A percentile compares a stretch with the other conserved stretches of the same genome.
These are phyloP conservation scores for Cyclophora punctaria DNA, from an alignment of 2,888 invertebrate genomes.

Conservation along the genomic window DNA sequence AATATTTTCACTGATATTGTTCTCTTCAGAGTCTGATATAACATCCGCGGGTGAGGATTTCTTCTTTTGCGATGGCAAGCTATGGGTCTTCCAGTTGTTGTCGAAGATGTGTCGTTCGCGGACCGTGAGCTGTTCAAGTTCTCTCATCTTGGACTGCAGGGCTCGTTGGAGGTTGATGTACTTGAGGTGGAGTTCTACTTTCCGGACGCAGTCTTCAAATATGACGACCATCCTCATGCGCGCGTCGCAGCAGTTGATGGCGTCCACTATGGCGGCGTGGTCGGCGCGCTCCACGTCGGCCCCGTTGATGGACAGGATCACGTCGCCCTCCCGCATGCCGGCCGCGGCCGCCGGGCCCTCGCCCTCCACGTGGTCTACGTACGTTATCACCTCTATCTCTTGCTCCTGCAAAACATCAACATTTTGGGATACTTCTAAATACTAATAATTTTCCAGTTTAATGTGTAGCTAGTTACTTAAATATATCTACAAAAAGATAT, in stretches of 20 bases:
- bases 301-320: slow-evolving; percentile 97
- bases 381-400: slow-evolving; percentile 96
- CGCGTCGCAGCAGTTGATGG: slow-evolving; percentile 91
- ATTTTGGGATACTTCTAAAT: too few relatives aligned
- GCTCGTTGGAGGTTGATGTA: slow-evolving; percentile 91
- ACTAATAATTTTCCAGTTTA: too few relatives aligned
- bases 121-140: slow-evolving; percentile 86
- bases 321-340: slow-evolving; percentile 97
- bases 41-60: slow-evolving; percentile 75
- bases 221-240: slow-evolving; percentile 97
- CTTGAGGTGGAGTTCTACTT: slow-evolving; percentile 93
- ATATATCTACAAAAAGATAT: too few relatives aligned
- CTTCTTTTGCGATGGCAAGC: slow-evolving; percentile 89
- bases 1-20: slow-evolving; percentile 58
- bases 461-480: too few relatives aligned
- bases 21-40: slow-evolving; percentile 59
- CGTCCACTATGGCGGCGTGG: slow-evolving; percentile 93
- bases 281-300: slow-evolving; percentile 95
- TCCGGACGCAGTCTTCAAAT: slow-evolving; percentile 96
- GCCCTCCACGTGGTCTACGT: slow-evolving; percentile 96
- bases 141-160: slow-evolving; percentile 88
- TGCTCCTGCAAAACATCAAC: slow-evolving; percentile 74
- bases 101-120: slow-evolving; percentile 88
- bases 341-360: slow-evolving; percentile 94
- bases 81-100: slow-evolving; percentile 93